Percentiles rank a stretch among this genome's conserved stretches.
phyloP scores from a whole-genome alignment of 1,140 invertebrate genomes.

The Nymphalis io region DNA sequence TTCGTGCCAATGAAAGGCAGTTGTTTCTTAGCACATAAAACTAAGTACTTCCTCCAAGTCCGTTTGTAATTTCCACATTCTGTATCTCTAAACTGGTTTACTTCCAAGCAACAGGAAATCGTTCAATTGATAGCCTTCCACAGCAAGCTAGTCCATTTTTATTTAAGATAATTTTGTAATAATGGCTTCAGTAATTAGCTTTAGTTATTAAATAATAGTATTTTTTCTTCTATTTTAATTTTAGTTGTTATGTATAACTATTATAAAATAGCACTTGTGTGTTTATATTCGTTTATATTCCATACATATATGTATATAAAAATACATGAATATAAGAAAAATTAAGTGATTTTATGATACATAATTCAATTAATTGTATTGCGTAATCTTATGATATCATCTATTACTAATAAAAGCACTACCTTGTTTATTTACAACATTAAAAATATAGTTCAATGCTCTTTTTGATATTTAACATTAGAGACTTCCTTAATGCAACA shows the following conservation, averaged over 20 bases:
- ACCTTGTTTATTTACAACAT: too few species aligned
- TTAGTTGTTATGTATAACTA: conserved; percentile 1
- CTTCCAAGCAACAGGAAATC: conserved; percentile 13
- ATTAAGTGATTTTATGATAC: too few species aligned
- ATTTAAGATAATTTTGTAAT: background rate
- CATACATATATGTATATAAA: too few species aligned
- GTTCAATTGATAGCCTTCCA: conserved; percentile 14
- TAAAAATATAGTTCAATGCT: too few species aligned
- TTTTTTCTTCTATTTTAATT: background rate
- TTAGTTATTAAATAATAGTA: background rate
- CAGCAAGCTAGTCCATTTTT: conserved; percentile 10
- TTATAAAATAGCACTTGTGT: background rate
- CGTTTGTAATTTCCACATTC: conserved; percentile 18
- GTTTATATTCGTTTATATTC: background rate
- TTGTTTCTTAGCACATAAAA: conserved; percentile 40
- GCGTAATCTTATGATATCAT: too few species aligned
- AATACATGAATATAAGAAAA: too few species aligned
- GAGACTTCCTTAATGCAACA: too few species aligned
- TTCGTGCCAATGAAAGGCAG: conserved; percentile 17
- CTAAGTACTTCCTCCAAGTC: conserved; percentile 44
- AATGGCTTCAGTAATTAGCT: background rate
- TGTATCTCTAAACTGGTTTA: conserved; percentile 19
- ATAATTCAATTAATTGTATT: too few species aligned
- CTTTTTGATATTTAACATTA: too few species aligned
- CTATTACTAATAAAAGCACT: too few species aligned